These are phyloP conservation scores for Orussus abietinus DNA, from an alignment of 1,140 invertebrate species.

Conservation along the genomic window DNA sequence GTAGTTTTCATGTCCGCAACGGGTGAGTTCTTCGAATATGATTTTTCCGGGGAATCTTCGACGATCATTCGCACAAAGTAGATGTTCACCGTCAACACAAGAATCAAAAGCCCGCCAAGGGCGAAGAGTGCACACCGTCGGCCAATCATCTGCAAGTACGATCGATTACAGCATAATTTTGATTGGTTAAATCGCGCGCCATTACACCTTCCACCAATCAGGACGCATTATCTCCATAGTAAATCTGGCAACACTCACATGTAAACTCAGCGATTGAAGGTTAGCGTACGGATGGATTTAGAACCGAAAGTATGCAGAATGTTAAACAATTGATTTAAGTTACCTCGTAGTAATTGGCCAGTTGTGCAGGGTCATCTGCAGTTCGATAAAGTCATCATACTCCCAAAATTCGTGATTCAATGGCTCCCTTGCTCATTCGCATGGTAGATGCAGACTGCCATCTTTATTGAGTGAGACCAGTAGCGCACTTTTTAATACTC, in stretches of 20 bases:
- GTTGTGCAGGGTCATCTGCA: neutral
- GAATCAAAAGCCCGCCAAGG: conserved; percentile 41
- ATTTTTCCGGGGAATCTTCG: conserved; percentile 37
- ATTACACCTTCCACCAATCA: too few species aligned
- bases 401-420: neutral
- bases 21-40: conserved; percentile 22
- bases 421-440: neutral
- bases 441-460: neutral
- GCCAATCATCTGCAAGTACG: conserved; percentile 43
- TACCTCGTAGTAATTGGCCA: neutral
- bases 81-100: conserved; percentile 39
- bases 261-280: neutral
- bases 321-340: neutral
- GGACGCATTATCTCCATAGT: neutral
- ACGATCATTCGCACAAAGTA: conserved; percentile 44
- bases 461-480: too few species aligned
- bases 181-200: too few species aligned
- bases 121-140: conserved; percentile 40
- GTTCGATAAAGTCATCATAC: neutral
- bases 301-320: neutral
- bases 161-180: too few species aligned
- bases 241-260: neutral
- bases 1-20: conserved; percentile 19
- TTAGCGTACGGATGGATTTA: neutral
- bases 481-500: too few species aligned